phyloP scores from a whole-genome alignment of 2,888 invertebrate genomes.

The Nemurella pictetii region DNA sequence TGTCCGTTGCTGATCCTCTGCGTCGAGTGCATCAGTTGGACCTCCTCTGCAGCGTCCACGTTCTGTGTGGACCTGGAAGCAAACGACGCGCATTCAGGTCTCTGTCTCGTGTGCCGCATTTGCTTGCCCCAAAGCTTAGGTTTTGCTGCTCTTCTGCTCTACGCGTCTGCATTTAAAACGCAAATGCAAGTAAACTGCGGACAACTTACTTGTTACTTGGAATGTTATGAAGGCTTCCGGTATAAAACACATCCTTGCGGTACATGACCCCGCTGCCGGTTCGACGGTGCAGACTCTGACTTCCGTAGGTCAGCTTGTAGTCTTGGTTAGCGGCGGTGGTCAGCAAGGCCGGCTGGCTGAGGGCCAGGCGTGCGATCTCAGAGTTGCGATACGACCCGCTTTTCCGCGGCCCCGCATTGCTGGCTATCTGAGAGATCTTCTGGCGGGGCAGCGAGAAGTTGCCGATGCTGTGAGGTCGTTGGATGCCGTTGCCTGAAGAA shows the following conservation, averaged over 20 bases:
- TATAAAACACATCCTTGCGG: constrained; percentile 86
- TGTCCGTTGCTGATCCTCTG: constrained; percentile 20
- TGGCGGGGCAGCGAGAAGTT: constrained; percentile 55
- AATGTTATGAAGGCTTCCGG: constrained; percentile 70
- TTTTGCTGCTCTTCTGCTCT: no score
- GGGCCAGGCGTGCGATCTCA: constrained; percentile 58
- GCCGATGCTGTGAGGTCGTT: constrained; percentile 63
- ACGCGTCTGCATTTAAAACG: background rate
- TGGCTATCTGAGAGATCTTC: constrained; percentile 33
- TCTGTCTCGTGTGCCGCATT: background rate
- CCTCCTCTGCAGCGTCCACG: constrained; percentile 4
- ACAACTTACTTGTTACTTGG: constrained; percentile 42
- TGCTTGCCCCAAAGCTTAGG: no score
- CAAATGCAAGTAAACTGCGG: constrained; percentile 10
- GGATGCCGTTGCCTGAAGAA: constrained; percentile 54
- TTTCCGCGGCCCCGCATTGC: background rate
- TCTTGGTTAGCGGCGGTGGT: constrained; percentile 55
- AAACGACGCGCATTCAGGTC: background rate
- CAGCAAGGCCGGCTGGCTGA: constrained; percentile 70
- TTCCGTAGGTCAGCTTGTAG: constrained; percentile 24
- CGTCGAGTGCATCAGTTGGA: constrained; percentile 16
- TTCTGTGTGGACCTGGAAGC: constrained; percentile 1
- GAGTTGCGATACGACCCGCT: constrained; percentile 22
- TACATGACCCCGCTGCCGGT: constrained; percentile 76
- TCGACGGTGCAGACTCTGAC: constrained; percentile 31